Evolutionary conservation across 2,888 invertebrate genomes (phyloP).

Genomic region (Drosophila histrio): DNA sequence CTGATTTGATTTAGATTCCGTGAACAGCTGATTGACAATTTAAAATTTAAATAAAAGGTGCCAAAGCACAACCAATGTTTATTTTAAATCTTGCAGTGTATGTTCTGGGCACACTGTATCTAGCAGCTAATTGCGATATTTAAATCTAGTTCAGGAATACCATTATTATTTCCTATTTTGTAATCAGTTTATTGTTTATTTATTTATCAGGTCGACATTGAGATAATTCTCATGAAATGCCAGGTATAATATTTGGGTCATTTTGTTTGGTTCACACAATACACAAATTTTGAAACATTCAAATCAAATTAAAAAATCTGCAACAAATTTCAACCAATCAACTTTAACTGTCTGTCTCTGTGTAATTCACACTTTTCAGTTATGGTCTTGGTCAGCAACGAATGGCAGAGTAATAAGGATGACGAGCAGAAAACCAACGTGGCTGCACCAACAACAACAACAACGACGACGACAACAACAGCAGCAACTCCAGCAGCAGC

Average conservation of each 20-base stretch:
- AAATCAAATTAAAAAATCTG: conserved; percentile 26
- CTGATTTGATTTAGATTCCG: too few relatives aligned
- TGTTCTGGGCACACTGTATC: too few relatives aligned
- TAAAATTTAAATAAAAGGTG: too few relatives aligned
- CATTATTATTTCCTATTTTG: too few relatives aligned
- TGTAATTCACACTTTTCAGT: conserved; percentile 52
- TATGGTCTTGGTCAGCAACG: conserved; percentile 83
- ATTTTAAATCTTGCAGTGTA: too few relatives aligned
- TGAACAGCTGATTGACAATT: too few relatives aligned
- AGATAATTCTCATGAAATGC: conserved; percentile 14
- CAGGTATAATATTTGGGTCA: conserved; percentile 16
- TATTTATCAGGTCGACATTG: conserved; percentile 30
- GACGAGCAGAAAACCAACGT: conserved; percentile 52
- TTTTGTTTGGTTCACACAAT: conserved; percentile 23
- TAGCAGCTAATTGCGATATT: too few relatives aligned
- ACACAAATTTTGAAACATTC: conserved; percentile 29
- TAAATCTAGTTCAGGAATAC: too few relatives aligned
- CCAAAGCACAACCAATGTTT: too few relatives aligned
- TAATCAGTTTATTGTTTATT: too few relatives aligned
- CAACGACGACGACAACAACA: conserved; percentile 38
- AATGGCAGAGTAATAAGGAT: conserved; percentile 80
- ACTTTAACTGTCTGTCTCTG: not conserved
- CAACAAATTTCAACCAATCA: not conserved
- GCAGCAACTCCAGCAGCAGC: conserved; percentile 30
- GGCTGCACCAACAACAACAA: conserved; percentile 50